phyloP scores from a whole-genome alignment of 2,888 invertebrate genomes.

The Polydrusus tereticollis region DNA sequence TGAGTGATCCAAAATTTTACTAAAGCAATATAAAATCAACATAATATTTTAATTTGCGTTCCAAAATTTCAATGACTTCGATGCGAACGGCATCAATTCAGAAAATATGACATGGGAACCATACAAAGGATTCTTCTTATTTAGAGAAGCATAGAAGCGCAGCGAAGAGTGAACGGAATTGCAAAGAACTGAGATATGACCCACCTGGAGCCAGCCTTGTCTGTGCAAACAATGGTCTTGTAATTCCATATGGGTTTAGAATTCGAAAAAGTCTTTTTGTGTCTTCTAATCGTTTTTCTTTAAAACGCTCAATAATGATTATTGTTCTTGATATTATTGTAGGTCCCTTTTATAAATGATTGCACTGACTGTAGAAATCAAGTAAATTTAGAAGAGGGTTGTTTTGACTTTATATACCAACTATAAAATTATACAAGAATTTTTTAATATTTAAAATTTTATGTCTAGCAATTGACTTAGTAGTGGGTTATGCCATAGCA shows the following conservation, averaged over 20 bases:
- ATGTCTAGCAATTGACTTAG: too few relatives aligned
- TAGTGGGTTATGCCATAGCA: too few relatives aligned
- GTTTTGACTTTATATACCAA: too few relatives aligned
- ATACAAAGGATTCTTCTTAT: conserved; percentile 27
- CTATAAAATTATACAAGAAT: too few relatives aligned
- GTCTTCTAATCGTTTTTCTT: conserved; percentile 20
- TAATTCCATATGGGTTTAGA: conserved; percentile 57
- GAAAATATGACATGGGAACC: conserved; percentile 22
- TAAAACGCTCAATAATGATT: conserved; percentile 1
- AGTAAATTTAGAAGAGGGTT: too few relatives aligned
- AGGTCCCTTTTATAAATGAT: neutral
- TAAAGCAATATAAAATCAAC: too few relatives aligned
- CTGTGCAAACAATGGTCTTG: conserved; percentile 56
- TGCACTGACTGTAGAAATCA: neutral
- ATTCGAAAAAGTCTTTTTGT: conserved; percentile 14
- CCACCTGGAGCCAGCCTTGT: conserved; percentile 57
- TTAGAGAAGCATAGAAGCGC: conserved; percentile 27
- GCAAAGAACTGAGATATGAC: conserved; percentile 48
- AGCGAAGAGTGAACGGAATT: conserved; percentile 53
- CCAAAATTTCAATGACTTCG: neutral
- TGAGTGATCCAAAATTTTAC: too few relatives aligned
- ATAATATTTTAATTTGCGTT: too few relatives aligned
- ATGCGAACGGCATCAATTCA: neutral
- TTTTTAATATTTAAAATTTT: too few relatives aligned
- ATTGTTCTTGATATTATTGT: neutral